phyloP scores from a whole-genome alignment of 2,888 invertebrate species.

The Syritta pipiens region DNA sequence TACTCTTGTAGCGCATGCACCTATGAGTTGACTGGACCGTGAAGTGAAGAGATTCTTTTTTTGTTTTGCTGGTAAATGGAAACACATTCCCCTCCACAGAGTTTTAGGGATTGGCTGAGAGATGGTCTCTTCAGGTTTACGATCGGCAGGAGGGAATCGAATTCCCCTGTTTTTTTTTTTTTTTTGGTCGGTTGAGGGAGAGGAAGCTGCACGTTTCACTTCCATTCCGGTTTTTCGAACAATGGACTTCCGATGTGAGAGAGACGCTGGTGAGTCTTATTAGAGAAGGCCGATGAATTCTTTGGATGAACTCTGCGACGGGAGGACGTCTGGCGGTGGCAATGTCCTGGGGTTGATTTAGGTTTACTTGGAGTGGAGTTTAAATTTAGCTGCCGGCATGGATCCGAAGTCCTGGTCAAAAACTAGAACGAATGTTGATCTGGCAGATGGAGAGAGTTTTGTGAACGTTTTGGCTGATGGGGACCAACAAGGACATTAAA shows the following conservation, averaged over 20 bases:
- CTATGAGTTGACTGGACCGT: conserved; percentile 40
- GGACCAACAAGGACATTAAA: no score
- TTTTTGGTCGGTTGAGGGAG: conserved; percentile 25
- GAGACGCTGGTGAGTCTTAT: conserved; percentile 27
- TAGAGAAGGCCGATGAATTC: conserved; percentile 7
- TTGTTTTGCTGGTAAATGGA: conserved; percentile 12
- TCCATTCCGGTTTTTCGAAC: conserved; percentile 22
- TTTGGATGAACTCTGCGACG: conserved; percentile 12
- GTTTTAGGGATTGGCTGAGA: conserved; percentile 55
- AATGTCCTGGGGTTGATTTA: no score
- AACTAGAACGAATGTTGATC: no score
- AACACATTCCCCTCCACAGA: conserved; percentile 42
- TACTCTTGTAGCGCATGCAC: conserved; percentile 19
- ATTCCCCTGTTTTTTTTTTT: conserved; percentile 3
- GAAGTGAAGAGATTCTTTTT: conserved; percentile 46
- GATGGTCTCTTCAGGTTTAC: conserved; percentile 31
- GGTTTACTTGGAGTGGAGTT: no score
- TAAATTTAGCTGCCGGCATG: no score
- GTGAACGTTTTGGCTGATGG: no score
- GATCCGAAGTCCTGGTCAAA: no score
- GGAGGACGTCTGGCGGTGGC: no score
- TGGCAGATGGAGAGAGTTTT: no score
- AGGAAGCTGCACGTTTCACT: conserved; percentile 45
- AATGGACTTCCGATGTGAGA: conserved; percentile 30
- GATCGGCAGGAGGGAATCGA: conserved; percentile 16